These are phyloP conservation scores for Dioctria rufipes DNA, from an alignment of 2,888 invertebrate species.

Conservation along the genomic window DNA sequence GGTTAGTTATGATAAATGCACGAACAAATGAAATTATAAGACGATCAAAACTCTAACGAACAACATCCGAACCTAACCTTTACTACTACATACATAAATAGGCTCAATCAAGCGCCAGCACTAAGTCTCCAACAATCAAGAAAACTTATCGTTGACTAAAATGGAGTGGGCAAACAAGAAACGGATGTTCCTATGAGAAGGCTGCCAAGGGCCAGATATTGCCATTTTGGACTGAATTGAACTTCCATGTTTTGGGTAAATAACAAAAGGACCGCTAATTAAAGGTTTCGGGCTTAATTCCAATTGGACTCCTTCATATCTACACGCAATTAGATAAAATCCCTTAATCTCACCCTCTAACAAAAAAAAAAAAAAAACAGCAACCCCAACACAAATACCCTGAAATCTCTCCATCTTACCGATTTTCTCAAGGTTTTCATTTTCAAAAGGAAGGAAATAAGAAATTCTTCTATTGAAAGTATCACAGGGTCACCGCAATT, in stretches of 20 bases:
- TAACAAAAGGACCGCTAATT: conserved; percentile 29
- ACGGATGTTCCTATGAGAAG: conserved; percentile 16
- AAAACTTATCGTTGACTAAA: conserved; percentile 12
- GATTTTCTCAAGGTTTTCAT: background rate
- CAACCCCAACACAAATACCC: background rate
- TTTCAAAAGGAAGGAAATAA: background rate
- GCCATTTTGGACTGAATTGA: background rate
- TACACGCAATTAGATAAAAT: background rate
- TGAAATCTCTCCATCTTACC: background rate
- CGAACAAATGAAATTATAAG: conserved; percentile 31
- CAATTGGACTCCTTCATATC: conserved; percentile 1
- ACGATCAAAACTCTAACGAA: conserved; percentile 30
- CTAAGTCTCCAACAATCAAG: conserved; percentile 37
- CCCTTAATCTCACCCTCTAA: background rate
- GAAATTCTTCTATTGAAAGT: conserved; percentile 3
- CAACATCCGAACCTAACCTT: background rate
- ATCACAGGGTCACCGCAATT: background rate
- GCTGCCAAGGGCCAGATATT: conserved; percentile 21
- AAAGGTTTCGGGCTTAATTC: background rate
- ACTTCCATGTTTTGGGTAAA: background rate
- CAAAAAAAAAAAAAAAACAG: background rate
- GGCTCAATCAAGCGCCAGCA: conserved; percentile 25
- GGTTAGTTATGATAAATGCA: background rate
- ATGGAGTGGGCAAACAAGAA: conserved; percentile 23
- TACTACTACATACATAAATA: conserved; percentile 7